phyloP scores from a whole-genome alignment of 2,113 vertebrate genomes.

The Saguinus imperator region DNA sequence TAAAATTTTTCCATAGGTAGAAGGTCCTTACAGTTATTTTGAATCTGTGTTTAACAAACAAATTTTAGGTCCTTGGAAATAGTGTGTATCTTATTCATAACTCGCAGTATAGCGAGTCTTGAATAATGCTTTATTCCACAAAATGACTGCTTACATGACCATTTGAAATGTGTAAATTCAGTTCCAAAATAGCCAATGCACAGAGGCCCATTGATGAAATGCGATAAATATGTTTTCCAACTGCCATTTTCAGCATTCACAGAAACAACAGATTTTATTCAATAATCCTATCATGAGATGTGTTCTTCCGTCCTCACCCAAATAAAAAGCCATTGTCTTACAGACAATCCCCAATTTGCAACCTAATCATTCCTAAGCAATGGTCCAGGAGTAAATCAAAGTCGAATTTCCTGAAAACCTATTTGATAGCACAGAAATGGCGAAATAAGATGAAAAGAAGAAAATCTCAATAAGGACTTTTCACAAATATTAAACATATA shows the following conservation, averaged over 20 bases:
- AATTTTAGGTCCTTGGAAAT: background rate
- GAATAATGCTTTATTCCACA: background rate
- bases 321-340: constrained; percentile 15
- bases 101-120: background rate
- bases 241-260: constrained; percentile 8
- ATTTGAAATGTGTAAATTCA: background rate
- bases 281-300: background rate
- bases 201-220: constrained; percentile 20
- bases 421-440: background rate
- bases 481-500: background rate
- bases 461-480: background rate
- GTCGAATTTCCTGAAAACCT: constrained; percentile 5
- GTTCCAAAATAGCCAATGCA: background rate
- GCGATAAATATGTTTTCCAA: constrained; percentile 8
- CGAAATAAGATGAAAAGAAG: background rate
- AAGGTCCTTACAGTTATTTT: background rate
- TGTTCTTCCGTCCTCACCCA: background rate
- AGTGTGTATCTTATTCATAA: background rate
- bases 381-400: background rate
- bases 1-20: background rate
- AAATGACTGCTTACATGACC: background rate
- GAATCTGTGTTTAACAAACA: constrained; percentile 2
- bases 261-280: constrained; percentile 51
- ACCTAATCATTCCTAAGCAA: constrained; percentile 40
- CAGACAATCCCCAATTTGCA: background rate